A percentile compares a stretch with the other conserved stretches of the same genome.
These are phyloP conservation scores for Luscinia luscinia DNA, from an alignment of 2,797 vertebrate species.

Conservation along the genomic window DNA sequence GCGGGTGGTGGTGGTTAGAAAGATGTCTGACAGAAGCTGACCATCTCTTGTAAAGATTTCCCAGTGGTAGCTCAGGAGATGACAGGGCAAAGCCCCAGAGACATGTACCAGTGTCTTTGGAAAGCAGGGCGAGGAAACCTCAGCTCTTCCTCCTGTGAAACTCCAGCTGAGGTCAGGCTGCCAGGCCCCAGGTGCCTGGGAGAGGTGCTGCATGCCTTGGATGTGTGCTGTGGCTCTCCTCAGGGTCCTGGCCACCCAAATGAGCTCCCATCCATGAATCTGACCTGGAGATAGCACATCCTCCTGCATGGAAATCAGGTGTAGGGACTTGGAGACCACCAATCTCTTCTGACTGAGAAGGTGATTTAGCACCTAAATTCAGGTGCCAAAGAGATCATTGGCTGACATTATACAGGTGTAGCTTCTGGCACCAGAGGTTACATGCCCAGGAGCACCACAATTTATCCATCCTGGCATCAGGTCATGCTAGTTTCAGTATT, in stretches of 20 bases:
- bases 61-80: not conserved
- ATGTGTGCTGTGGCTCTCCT: not conserved
- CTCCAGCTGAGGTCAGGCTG: not conserved
- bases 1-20: not conserved
- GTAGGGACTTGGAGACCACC: not conserved
- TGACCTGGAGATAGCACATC: not conserved
- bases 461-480: not conserved
- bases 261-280: not conserved
- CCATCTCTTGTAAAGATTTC: not conserved
- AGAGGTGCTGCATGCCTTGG: not conserved
- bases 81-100: not conserved
- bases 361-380: not conserved
- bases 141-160: not conserved
- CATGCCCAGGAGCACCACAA: not conserved
- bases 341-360: not conserved
- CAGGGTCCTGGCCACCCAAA: rapidly evolving
- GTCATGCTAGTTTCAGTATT: not conserved
- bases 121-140: not conserved
- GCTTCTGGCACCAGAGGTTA: not conserved
- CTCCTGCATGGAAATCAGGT: not conserved
- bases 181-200: not conserved
- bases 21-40: not conserved
- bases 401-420: not conserved
- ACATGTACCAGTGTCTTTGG: not conserved
- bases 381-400: not conserved